These are phyloP conservation scores for Drosophila orosa DNA, from an alignment of 1,140 invertebrate genomes.

Conservation along the genomic window DNA sequence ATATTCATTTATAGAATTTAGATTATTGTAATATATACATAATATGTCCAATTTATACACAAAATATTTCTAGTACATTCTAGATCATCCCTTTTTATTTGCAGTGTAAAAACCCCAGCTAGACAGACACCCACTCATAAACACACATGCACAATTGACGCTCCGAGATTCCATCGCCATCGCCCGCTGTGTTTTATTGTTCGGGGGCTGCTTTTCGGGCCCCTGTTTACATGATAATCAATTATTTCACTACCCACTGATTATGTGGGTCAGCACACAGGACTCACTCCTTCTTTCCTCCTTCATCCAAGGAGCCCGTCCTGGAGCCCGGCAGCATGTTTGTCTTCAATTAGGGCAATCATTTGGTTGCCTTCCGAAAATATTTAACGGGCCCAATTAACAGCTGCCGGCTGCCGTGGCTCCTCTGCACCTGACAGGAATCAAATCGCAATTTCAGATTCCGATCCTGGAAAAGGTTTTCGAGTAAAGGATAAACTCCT, in stretches of 20 bases:
- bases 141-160: conserved; percentile 32
- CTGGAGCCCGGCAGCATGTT: conserved; percentile 31
- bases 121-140: conserved; percentile 31
- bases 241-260: conserved; percentile 80
- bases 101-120: conserved; percentile 11
- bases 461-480: neutral
- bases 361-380: conserved; percentile 22
- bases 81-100: neutral
- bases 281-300: conserved; percentile 6
- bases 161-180: conserved; percentile 59
- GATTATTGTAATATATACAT: no score
- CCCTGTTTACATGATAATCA: conserved; percentile 75
- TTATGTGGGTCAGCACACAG: conserved; percentile 74
- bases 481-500: neutral
- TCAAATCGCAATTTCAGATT: conserved; percentile 8
- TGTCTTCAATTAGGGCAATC: conserved; percentile 62
- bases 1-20: no score
- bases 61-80: neutral
- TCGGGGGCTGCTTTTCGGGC: conserved; percentile 36
- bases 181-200: conserved; percentile 48
- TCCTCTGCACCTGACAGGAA: conserved; percentile 28
- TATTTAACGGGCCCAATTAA: conserved; percentile 27
- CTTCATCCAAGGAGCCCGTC: neutral
- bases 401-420: neutral
- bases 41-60: neutral